Conservation (phyloP, 2,888 invertebrate genomes). For the Cryptus viduatorius region DNA sequence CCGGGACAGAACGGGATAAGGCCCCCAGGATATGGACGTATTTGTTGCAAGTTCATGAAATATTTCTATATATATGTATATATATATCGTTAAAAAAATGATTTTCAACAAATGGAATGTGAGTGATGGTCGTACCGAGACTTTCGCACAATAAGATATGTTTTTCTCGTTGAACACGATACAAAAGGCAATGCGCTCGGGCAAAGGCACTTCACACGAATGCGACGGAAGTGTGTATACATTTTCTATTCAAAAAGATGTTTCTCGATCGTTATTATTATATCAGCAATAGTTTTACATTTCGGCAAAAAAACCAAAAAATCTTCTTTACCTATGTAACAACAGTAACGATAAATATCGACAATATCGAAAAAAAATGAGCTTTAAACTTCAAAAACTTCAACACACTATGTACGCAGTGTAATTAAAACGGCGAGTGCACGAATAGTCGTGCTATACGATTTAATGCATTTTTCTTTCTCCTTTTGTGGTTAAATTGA, state of each 20-base stretch:
- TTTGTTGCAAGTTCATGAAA: conserved; percentile 30
- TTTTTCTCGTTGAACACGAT: conserved; percentile 47
- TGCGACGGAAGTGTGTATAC: conserved; percentile 27
- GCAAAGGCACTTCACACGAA: conserved; percentile 62
- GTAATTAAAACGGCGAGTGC: conserved; percentile 63
- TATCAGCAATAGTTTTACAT: conserved; percentile 46
- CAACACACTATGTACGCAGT: conserved; percentile 81
- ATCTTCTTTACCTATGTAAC: conserved; percentile 58
- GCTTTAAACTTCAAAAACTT: conserved; percentile 84
- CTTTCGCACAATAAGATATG: conserved; percentile 32
- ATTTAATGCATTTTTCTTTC: conserved; percentile 39
- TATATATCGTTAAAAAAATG: conserved; percentile 27
- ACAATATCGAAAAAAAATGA: conserved; percentile 61
- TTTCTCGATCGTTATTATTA: conserved; percentile 31
- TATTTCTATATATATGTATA: background rate
- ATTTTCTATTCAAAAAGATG: conserved; percentile 29
- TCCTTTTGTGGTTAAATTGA: conserved; percentile 31
- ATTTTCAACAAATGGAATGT: conserved; percentile 63
- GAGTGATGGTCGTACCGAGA: conserved; percentile 19
- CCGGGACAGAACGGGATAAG: conserved; percentile 47
- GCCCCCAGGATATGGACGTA: conserved; percentile 41
- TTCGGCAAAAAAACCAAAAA: conserved; percentile 44
- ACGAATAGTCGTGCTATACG: conserved; percentile 68
- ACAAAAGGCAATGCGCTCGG: conserved; percentile 42
- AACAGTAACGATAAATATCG: conserved; percentile 67